phyloP scores from a whole-genome alignment of 2,888 invertebrate genomes.

The Drosophila buzzatii region DNA sequence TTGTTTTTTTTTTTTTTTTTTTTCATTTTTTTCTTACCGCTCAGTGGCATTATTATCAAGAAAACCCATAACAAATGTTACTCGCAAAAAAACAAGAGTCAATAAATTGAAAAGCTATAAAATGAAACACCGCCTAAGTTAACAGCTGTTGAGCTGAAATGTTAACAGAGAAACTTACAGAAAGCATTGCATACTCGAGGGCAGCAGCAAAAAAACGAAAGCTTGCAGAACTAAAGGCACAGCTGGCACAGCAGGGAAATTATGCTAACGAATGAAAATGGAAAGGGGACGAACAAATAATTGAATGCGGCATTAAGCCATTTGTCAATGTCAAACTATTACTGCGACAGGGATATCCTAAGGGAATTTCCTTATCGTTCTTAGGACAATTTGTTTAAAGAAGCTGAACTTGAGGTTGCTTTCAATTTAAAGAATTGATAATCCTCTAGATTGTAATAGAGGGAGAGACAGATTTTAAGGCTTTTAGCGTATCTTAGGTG shows the following conservation, averaged over 20 bases:
- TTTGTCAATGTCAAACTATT: conserved; percentile 42
- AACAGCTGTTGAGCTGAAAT: conserved; percentile 19
- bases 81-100: not conserved
- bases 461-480: no score
- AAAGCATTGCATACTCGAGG: conserved; percentile 41
- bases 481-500: no score
- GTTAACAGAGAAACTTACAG: not conserved
- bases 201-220: conserved; percentile 19
- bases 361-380: conserved; percentile 1
- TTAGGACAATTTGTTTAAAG: not conserved
- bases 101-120: conserved; percentile 4
- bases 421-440: not conserved
- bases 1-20: not conserved
- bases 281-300: conserved; percentile 8
- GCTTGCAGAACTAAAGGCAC: conserved; percentile 6
- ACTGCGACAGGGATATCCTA: not conserved
- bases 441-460: not conserved
- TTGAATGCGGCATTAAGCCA: conserved; percentile 20
- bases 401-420: not conserved
- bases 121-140: not conserved
- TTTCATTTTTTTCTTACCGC: not conserved
- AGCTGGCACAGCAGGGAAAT: conserved; percentile 24
- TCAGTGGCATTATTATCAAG: not conserved
- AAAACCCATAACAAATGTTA: not conserved
- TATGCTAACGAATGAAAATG: conserved; percentile 12